Conservation (phyloP, 2,113 vertebrate genomes). For the Platysternon megacephalum region DNA sequence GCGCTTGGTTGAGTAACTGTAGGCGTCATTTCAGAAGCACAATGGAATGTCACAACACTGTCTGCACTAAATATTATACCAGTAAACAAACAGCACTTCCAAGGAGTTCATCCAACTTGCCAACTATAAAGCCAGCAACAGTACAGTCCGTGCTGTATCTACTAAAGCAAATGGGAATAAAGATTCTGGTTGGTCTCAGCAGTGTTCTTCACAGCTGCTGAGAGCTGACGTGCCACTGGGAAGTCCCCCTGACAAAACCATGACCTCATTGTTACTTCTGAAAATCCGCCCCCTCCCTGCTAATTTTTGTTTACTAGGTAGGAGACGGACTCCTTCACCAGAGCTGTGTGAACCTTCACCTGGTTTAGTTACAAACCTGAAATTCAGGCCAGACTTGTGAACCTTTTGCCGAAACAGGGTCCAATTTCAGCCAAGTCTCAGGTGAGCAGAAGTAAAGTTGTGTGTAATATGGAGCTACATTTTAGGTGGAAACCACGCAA, state of each 20-base stretch:
- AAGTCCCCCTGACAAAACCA: not conserved
- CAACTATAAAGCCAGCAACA: not conserved
- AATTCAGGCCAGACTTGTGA: not conserved
- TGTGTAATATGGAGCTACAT: not conserved
- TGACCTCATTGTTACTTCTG: not conserved
- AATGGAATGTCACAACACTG: not conserved
- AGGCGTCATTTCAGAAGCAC: not conserved
- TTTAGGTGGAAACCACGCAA: not conserved
- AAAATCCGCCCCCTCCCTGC: not conserved
- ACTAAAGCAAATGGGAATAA: not conserved
- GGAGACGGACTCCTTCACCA: not conserved
- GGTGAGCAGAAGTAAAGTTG: not conserved
- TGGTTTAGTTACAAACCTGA: not conserved
- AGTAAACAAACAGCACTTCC: not conserved
- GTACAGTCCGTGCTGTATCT: not conserved
- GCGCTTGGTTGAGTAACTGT: not conserved
- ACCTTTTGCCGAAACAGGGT: not conserved
- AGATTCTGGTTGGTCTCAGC: not conserved
- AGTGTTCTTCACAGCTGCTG: not conserved
- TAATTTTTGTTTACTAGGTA: not conserved
- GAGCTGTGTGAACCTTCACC: not conserved
- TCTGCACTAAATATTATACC: not conserved
- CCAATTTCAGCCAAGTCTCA: not conserved
- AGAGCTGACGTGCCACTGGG: not conserved
- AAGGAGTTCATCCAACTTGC: not conserved